These are phyloP conservation scores for Synanthedon myopaeformis DNA, from an alignment of 2,888 invertebrate species.

Conservation along the genomic window DNA sequence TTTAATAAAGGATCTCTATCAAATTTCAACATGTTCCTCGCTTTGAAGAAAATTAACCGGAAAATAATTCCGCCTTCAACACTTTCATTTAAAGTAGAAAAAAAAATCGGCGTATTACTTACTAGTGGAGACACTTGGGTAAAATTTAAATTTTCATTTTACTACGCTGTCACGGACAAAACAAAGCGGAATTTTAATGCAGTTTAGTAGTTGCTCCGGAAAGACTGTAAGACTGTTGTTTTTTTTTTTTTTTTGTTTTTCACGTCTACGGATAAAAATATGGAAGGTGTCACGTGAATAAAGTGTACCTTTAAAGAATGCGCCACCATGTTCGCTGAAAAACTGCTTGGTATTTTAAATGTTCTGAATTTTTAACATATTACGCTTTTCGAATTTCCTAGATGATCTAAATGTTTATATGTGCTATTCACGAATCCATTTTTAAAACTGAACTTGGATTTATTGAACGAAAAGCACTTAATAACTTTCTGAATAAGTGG, in stretches of 20 bases:
- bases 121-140: no score
- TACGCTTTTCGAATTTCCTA: not conserved
- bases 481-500: no score
- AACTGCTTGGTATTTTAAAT: not conserved
- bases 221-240: constrained; percentile 12
- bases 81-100: no score
- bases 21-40: no score
- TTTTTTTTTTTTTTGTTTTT: constrained; percentile 26
- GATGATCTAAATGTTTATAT: not conserved
- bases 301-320: not conserved
- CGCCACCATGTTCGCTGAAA: not conserved
- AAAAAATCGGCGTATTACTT: no score
- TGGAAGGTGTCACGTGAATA: constrained; percentile 20
- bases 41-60: no score
- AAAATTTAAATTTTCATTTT: constrained; percentile 37
- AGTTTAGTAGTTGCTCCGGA: constrained; percentile 33
- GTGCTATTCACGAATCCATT: no score
- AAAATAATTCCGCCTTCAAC: no score
- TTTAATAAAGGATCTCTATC: no score
- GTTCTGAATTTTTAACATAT: not conserved
- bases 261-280: constrained; percentile 17
- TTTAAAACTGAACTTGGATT: no score
- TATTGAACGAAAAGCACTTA: no score
- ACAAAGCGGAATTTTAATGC: constrained; percentile 48
- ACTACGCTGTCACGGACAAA: constrained; percentile 15